phyloP scores from a whole-genome alignment of 2,797 vertebrate species.

The Sternotherus odoratus region DNA sequence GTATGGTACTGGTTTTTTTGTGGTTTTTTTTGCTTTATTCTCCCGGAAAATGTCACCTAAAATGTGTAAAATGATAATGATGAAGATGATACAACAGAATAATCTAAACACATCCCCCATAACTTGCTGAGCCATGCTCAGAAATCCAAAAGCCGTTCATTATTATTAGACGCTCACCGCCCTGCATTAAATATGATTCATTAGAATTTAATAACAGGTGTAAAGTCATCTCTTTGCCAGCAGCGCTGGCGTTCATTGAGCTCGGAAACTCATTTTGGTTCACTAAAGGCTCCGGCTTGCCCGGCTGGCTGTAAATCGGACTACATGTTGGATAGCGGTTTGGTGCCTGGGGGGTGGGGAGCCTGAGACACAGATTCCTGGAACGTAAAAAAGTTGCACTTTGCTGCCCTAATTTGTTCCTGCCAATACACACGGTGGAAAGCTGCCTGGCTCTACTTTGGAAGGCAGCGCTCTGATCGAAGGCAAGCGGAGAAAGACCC shows the following conservation, averaged over 20 bases:
- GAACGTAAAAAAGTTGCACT: neutral
- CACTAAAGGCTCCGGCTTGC: neutral
- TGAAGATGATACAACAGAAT: neutral
- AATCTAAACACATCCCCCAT: fast-evolving
- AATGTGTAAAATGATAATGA: neutral
- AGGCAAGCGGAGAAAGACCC: neutral
- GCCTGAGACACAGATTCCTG: neutral
- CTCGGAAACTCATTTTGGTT: neutral
- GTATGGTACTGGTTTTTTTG: neutral
- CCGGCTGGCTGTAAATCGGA: neutral
- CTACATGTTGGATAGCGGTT: neutral
- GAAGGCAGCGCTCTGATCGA: constrained; percentile 7
- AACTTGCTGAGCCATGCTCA: fast-evolving
- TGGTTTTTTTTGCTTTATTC: neutral
- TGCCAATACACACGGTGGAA: constrained; percentile 32
- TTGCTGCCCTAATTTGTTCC: constrained; percentile 52
- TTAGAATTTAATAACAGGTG: constrained; percentile 75
- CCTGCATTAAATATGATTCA: neutral
- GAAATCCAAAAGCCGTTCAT: neutral
- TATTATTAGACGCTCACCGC: neutral
- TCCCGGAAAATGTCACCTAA: neutral
- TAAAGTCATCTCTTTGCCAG: constrained; percentile 37
- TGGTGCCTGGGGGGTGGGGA: neutral
- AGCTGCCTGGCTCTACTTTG: constrained; percentile 26
- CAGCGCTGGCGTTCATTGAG: neutral